These are phyloP conservation scores for Plagodis pulveraria DNA, from an alignment of 2,888 invertebrate genomes.

Conservation along the genomic window DNA sequence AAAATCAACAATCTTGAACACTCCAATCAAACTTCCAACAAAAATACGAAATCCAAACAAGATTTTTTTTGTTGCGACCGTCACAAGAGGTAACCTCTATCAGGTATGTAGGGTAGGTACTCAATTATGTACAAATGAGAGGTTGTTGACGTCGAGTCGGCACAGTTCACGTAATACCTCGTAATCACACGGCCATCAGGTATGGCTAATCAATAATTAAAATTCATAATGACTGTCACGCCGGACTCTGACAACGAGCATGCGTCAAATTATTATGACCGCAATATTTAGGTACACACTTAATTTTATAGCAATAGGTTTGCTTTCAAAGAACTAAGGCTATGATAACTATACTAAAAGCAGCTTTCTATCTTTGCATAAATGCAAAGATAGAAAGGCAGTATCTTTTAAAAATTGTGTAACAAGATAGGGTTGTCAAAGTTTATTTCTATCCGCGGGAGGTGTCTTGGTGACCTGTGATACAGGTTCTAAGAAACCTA, in stretches of 20 bases:
- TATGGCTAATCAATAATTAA: conserved; percentile 35
- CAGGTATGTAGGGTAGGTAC: not conserved
- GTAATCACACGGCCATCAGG: conserved; percentile 30
- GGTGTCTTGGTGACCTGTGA: no score
- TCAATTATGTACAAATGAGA: conserved; percentile 23
- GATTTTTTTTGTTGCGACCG: not conserved
- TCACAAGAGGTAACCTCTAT: conserved; percentile 1
- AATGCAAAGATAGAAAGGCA: no score
- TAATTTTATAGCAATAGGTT: not conserved
- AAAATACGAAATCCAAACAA: no score
- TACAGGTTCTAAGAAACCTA: no score
- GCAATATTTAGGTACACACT: conserved; percentile 8
- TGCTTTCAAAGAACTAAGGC: no score
- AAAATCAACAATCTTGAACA: no score
- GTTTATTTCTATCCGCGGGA: no score
- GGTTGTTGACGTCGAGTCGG: conserved; percentile 32
- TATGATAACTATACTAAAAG: no score
- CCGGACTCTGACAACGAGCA: conserved; percentile 10
- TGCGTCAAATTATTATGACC: conserved; percentile 18
- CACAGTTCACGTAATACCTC: conserved; percentile 35
- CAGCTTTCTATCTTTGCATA: no score
- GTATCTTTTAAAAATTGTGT: no score
- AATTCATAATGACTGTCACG: conserved; percentile 27
- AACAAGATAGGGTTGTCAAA: no score
- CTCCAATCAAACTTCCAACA: no score